Conservation (phyloP, 2,113 vertebrate genomes). For the Gallinago undulata region DNA sequence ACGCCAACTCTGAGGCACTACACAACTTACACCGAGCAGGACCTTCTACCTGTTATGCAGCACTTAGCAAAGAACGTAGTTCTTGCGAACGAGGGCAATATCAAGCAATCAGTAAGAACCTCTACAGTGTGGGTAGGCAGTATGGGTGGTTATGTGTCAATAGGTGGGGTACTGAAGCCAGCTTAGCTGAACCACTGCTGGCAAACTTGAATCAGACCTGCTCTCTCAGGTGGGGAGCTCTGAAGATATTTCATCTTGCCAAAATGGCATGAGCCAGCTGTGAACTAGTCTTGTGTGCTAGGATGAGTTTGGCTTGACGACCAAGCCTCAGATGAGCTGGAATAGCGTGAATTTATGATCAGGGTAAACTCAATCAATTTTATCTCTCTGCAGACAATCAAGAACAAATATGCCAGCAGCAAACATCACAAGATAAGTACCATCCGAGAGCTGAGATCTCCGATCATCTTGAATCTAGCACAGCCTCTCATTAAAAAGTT, state of each 20-base stretch:
- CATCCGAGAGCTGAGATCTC: slow-evolving; percentile 75
- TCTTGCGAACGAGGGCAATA: slow-evolving; percentile 75
- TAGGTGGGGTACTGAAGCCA: accelerated
- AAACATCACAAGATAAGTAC: slow-evolving; percentile 78
- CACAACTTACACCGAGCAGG: slow-evolving; percentile 75
- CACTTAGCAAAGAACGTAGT: slow-evolving; percentile 87
- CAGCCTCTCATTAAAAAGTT: slow-evolving; percentile 32
- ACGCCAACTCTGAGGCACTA: slow-evolving; percentile 75
- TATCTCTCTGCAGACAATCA: slow-evolving; percentile 73
- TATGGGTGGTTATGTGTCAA: neutral
- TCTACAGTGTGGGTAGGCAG: accelerated
- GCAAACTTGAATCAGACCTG: neutral
- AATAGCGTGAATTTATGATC: neutral
- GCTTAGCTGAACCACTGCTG: neutral
- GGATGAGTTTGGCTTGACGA: neutral
- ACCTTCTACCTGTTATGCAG: slow-evolving; percentile 79
- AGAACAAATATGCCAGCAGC: slow-evolving; percentile 81
- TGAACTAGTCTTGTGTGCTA: neutral
- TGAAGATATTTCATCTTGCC: neutral
- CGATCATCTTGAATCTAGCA: slow-evolving; percentile 73
- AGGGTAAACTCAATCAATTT: neutral
- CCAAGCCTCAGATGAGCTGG: neutral
- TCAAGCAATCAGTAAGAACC: slow-evolving; percentile 78
- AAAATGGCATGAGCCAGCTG: neutral
- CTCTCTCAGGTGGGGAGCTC: too few species aligned